Conservation (phyloP, 2,888 invertebrate species). For the Clunio marinus region DNA sequence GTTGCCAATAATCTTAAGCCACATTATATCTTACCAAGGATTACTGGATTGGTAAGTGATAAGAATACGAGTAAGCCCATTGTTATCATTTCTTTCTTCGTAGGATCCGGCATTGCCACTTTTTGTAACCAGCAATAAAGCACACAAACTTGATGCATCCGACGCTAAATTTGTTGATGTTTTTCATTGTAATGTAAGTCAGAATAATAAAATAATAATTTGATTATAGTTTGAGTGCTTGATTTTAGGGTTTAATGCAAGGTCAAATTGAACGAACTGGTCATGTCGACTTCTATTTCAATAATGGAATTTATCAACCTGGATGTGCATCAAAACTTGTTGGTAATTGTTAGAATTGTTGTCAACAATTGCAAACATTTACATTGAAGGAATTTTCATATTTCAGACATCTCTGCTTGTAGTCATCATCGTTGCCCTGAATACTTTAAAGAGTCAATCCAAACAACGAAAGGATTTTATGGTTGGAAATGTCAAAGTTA, state of each 20-base stretch:
- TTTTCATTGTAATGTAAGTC: constrained; percentile 57
- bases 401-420: constrained; percentile 60
- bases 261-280: constrained; percentile 63
- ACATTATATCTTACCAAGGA: constrained; percentile 55
- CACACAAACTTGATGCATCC: constrained; percentile 58
- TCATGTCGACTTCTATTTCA: constrained; percentile 68
- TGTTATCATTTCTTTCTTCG: background rate
- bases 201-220: background rate
- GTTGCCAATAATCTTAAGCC: constrained; percentile 55
- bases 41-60: constrained; percentile 49
- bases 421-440: constrained; percentile 61
- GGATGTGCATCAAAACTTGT: too few species aligned
- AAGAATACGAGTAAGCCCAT: background rate
- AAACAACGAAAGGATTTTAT: constrained; percentile 60
- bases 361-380: too few species aligned
- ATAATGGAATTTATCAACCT: constrained; percentile 57
- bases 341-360: too few species aligned
- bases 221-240: background rate
- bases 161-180: constrained; percentile 69
- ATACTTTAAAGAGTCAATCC: constrained; percentile 64
- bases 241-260: constrained; percentile 53
- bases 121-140: constrained; percentile 55
- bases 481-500: constrained; percentile 62
- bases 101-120: constrained; percentile 68
- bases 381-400: constrained; percentile 38